A percentile compares a stretch with the other conserved stretches of the same genome.
Conservation (phyloP, 64 coral and sea anemone species). For the Acropora tenuis region DNA sequence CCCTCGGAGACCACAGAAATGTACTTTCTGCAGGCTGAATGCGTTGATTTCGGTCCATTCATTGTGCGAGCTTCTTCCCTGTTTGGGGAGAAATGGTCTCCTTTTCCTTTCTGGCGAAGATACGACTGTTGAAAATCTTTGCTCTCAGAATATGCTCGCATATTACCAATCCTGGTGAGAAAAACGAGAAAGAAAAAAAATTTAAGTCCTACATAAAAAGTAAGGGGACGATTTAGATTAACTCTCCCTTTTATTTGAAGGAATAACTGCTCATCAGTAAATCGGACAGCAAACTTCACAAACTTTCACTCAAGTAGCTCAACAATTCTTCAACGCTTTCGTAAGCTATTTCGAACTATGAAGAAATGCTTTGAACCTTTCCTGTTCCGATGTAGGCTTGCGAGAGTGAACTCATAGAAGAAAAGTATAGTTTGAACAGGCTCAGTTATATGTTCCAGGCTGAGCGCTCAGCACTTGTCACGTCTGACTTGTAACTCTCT, state of each 20-base stretch:
- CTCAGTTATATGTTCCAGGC: too few relatives aligned
- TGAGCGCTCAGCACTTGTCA: too few relatives aligned
- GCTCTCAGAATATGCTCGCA: slow-evolving; percentile 12
- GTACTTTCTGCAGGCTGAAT: slow-evolving; percentile 39
- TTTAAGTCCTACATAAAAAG: neutral
- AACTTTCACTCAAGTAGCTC: neutral
- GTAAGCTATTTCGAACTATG: too few relatives aligned
- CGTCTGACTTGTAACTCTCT: too few relatives aligned
- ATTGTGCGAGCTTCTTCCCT: slow-evolving; percentile 1
- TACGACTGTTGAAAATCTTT: slow-evolving; percentile 7
- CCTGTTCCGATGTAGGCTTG: too few relatives aligned
- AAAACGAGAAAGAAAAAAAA: neutral
- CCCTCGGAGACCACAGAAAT: slow-evolving; percentile 64
- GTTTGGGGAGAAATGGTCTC: neutral
- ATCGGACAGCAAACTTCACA: neutral
- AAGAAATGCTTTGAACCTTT: too few relatives aligned
- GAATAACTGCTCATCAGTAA: neutral
- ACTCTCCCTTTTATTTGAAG: neutral
- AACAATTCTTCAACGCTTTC: too few relatives aligned
- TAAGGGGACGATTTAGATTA: neutral
- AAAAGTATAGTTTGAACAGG: too few relatives aligned
- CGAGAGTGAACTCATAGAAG: too few relatives aligned
- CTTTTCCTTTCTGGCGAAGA: neutral
- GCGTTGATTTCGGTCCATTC: slow-evolving; percentile 6
- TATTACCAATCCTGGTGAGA: neutral